Base-by-base conservation (phyloP, 2,888 invertebrate genomes). In the Luperina testacea region DNA sequence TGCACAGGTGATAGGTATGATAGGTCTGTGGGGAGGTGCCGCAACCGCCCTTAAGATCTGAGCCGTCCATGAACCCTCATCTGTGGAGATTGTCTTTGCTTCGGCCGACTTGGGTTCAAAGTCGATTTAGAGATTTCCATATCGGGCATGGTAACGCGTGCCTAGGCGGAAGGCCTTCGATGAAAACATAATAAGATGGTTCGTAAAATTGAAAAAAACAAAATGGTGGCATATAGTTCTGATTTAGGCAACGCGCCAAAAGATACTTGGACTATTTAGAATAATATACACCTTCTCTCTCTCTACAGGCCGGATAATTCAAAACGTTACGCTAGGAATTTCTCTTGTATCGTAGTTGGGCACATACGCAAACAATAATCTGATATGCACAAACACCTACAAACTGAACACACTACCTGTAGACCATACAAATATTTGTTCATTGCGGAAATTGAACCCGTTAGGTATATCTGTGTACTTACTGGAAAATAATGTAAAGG, bases 381-480 rank as follows among this genome's bases (percentile, higher is more conserved):
- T 53, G n/a, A n/a, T 80, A 80, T 71, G 51, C 42, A 70, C 59
- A 61, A 80, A 69, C 15, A 48, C 15, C 15, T 42, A 11, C 20
- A 11, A 20, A 53, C 42, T 11, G 11, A 13, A 15, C 42, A 38
- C 24, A 48, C 20, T 38, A 75, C 59, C 42, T 61, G 78, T n/a
- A 15, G 53, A 45, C 32, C 20, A 6, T 11, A 45, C 64, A 78
- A 78, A 77, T 45, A 77, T 77, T 78, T 77, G 78, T 20, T 32
- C 32, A 1, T 15, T 20, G 2, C 53, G 15, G n/a, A 9, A 38
- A 63, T 45, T 64, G 13, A 17, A n/a, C 1, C 24, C 0, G 24
- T 24, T 3, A 57, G 32, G 15, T 51, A 51, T 51, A 51, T 51
- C 15, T 2, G 48, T 24, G 24, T 70, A 24, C 9, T 9, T 53